Base-by-base conservation (phyloP, 2,113 vertebrate species). In the Cyprinodon tularosa region DNA sequence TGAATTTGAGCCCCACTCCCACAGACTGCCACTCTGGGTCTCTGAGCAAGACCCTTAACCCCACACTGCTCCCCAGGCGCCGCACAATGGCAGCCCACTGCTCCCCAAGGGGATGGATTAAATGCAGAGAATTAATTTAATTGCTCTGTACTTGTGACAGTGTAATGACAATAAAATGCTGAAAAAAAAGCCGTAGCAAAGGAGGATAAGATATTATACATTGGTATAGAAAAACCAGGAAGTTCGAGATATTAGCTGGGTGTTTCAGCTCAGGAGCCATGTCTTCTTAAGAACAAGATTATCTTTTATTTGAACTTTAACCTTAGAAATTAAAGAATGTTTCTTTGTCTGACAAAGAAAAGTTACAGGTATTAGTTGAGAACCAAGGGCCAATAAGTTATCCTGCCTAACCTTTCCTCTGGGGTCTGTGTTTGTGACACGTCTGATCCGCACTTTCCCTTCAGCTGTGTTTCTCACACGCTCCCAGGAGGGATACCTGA, bases 361-460 rank as follows among this genome's bases (percentile, higher is more conserved):
- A 61, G 39, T 39, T 42, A 13, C 10, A 3, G 66, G 47, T n/a
- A 42, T 61, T 40, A 44, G 12, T 59, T 1, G n/a, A 40, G 6
- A 57, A 14, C 48, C 39, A 36, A 68, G 29, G 39, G 40, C 37
- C 15, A 53, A 70, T 12, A 70, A 40, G 68, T 70, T 70, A 53
- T 15, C 50, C 3, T 39, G 36, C 40, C 2, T 57, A 59, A 42
- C 53, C 14, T 42, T 20, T 2, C 12, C 36, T 64, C 10, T 39
- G 9, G 6, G 42, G 14, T 42, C 17, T 57, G 45, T 5, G 42
- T 64, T 37, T 48, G 42, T 72, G 60, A 63, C 71, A 50, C 22
- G 42, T 59, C 39, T 38, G 12, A 66, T 66, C 36, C 59, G 15
- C 14, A 8, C 39, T n/a, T 38, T 20, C 14, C 50, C 66, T 44